Evolutionary conservation across 2,888 invertebrate genomes (phyloP), one percentile per base, ranked within the genome.

Genomic region (Microctonus aethiopoides): DNA sequence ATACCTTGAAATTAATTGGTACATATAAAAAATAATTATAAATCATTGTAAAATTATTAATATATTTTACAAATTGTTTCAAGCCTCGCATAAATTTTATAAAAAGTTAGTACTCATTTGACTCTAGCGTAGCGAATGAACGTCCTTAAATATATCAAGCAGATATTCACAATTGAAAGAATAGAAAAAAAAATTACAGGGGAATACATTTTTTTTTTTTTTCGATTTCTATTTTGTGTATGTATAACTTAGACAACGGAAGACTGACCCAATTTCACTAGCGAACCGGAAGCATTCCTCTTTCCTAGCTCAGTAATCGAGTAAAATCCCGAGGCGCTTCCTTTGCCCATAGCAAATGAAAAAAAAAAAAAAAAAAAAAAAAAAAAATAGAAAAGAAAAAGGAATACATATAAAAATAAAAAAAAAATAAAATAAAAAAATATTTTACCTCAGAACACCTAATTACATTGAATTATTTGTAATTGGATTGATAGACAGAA

Each of bases 391-490:
- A 6, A 61, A 13, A 10, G 16, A 46, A 46, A 46, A 1, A 1
- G 46, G 1, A 20, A 0, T 9, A 32, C 22, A 67, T 51, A 22
- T 46, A 51, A 34, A 59, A 24, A 24, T 6, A 6, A 61, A 20
- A 20, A 39, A n/a, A 39, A 46, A 1, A 1, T 46, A 1, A n/a
- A 10, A 39, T 13, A 56, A 29, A 16, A 34, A 22, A 24, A 22
- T 22, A 20, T 1, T 16, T 7, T 57, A 16, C 39, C 29, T 24
- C 59, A 29, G 59, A 34, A 34, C 52, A 16, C 36, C 39, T 36
- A 26, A 36, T 51, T 60, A 60, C 20, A 67, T 67, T 52, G 52
- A 52, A 67, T 67, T 67, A 61, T 60, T 52, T 61, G 60, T 67
- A 67, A 67, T 67, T 67, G 67, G 67, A 59, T 24, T 57, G 56